Evolutionary conservation across 2,113 vertebrate species (phyloP).

Genomic region (Strix aluco): DNA sequence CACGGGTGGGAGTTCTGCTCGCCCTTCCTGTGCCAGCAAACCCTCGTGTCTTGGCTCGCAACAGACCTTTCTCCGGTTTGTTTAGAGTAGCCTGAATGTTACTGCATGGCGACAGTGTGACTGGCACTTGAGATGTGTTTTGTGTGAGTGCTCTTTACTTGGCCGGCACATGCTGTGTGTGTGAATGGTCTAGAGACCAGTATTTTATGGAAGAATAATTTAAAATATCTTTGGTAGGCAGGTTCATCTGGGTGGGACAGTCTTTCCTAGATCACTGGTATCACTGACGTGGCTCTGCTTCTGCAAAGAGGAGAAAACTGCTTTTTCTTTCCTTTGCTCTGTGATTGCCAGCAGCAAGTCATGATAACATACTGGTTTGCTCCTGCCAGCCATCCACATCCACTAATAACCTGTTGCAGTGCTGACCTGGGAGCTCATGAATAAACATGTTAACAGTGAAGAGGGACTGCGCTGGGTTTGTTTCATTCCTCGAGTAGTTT

Average conservation of each 20-base stretch:
- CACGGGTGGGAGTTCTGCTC: too few species aligned
- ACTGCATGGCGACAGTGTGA: rapidly evolving
- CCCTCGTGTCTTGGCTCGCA: rapidly evolving
- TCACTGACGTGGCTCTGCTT: not conserved
- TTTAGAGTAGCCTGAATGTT: rapidly evolving
- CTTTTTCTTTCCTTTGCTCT: not conserved
- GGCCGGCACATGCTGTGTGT: not conserved
- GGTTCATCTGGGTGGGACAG: not conserved
- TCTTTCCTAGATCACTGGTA: not conserved
- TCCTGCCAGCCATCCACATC: not conserved
- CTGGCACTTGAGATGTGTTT: not conserved
- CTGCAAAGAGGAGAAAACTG: not conserved
- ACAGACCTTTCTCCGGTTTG: rapidly evolving
- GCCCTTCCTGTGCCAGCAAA: rapidly evolving
- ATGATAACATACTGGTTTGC: not conserved
- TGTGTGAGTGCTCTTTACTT: not conserved
- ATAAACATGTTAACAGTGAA: not conserved
- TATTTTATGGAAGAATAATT: not conserved
- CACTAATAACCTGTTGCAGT: not conserved
- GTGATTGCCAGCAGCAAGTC: not conserved
- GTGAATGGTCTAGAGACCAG: not conserved
- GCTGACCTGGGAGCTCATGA: not conserved
- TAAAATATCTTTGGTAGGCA: too few species aligned
- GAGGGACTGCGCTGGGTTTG: not conserved
- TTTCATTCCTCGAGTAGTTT: not conserved